Percentiles rank a stretch among this genome's conserved stretches.
phyloP scores from a whole-genome alignment of 2,797 vertebrate species.

The Zonotrichia albicollis region DNA sequence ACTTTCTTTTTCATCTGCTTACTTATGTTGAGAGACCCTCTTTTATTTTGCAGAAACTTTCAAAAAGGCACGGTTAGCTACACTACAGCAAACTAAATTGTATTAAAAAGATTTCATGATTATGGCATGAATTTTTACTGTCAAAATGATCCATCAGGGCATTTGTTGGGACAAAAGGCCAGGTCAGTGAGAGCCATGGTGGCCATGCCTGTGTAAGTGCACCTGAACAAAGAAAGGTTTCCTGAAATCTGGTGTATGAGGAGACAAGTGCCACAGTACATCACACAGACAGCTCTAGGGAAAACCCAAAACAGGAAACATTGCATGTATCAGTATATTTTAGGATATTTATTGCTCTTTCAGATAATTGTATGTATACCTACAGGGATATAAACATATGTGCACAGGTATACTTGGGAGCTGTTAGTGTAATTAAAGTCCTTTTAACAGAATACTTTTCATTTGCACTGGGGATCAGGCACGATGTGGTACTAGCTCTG shows the following conservation, averaged over 20 bases:
- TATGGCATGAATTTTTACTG: background rate
- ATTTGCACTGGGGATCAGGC: background rate
- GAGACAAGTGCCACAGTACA: rapidly evolving
- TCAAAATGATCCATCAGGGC: background rate
- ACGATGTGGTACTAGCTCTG: background rate
- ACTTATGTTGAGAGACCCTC: background rate
- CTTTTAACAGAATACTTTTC: background rate
- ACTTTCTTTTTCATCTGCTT: background rate
- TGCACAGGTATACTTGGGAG: background rate
- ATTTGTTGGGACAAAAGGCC: background rate
- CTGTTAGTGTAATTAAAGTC: background rate
- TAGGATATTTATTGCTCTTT: background rate
- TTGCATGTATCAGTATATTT: background rate
- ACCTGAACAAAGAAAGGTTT: background rate
- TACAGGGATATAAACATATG: background rate
- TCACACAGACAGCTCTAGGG: background rate
- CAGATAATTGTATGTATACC: background rate
- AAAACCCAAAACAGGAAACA: background rate
- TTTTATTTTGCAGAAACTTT: background rate
- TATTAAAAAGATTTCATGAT: background rate
- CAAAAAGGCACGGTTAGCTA: background rate
- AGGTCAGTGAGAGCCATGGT: background rate
- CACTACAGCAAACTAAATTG: background rate
- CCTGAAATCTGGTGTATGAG: background rate
- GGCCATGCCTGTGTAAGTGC: background rate